A percentile compares a stretch with the other conserved stretches of the same genome.
phyloP scores from a whole-genome alignment of 2,113 vertebrate species.

The Rissa tridactyla region DNA sequence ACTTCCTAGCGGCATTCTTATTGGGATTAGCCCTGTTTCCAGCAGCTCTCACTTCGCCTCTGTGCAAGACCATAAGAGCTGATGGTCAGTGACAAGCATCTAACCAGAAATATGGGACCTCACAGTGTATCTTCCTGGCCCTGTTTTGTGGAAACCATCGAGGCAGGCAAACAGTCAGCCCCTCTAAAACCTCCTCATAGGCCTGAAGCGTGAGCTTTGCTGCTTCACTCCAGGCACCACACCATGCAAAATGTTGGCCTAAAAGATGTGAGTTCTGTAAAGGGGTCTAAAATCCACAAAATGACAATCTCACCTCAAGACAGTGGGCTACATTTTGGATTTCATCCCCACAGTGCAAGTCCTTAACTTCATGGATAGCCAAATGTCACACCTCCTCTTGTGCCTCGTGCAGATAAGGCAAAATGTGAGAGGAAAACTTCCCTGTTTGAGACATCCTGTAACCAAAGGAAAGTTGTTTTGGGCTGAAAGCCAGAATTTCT shows the following conservation, averaged over 20 bases:
- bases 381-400: background rate
- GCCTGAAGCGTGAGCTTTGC: background rate
- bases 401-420: background rate
- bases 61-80: background rate
- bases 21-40: background rate
- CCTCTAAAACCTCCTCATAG: background rate
- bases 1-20: accelerated
- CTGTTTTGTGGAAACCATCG: background rate
- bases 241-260: background rate
- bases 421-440: background rate
- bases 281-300: background rate
- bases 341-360: background rate
- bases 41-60: background rate
- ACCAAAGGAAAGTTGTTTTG: background rate
- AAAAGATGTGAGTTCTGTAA: background rate
- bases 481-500: background rate
- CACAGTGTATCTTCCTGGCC: background rate
- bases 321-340: background rate
- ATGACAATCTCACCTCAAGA: background rate
- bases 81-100: background rate
- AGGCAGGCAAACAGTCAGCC: background rate
- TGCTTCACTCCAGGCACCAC: background rate
- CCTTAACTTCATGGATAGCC: background rate
- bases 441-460: background rate
- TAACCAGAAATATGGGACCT: background rate